Evolutionary conservation across 2,888 invertebrate genomes (phyloP).

Genomic region (Falcaria lacertinaria): DNA sequence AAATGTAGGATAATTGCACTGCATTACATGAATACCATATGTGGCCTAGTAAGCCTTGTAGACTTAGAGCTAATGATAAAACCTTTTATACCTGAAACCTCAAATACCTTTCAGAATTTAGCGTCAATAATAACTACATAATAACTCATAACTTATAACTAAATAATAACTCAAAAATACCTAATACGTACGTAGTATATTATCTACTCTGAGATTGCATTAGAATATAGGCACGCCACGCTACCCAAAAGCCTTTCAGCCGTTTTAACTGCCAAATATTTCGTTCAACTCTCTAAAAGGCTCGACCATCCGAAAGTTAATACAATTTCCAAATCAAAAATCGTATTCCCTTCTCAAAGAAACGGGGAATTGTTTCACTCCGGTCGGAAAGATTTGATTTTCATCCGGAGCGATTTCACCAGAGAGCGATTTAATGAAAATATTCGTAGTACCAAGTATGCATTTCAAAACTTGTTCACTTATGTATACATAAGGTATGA

Average conservation of each 20-base stretch:
- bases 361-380: slow-evolving; percentile 41
- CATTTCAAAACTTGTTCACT: not conserved
- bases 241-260: slow-evolving; percentile 15
- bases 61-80: too few species aligned
- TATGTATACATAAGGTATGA: too few species aligned
- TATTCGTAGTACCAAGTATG: slow-evolving; percentile 14
- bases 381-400: slow-evolving; percentile 41
- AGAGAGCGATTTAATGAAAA: slow-evolving; percentile 34
- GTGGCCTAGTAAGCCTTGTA: too few species aligned
- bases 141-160: too few species aligned
- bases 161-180: too few species aligned
- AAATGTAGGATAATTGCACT: too few species aligned
- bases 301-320: slow-evolving; percentile 38
- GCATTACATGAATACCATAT: too few species aligned
- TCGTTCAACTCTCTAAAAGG: slow-evolving; percentile 23
- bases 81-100: too few species aligned
- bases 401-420: slow-evolving; percentile 26
- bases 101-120: too few species aligned
- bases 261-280: slow-evolving; percentile 26
- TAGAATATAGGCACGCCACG: slow-evolving; percentile 3
- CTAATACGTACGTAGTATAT: too few species aligned
- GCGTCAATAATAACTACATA: too few species aligned
- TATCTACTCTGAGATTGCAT: too few species aligned
- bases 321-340: slow-evolving; percentile 52
- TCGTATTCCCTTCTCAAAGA: slow-evolving; percentile 40